phyloP scores from a whole-genome alignment of 1,140 invertebrate genomes.

The Fragariocoptes setiger region DNA sequence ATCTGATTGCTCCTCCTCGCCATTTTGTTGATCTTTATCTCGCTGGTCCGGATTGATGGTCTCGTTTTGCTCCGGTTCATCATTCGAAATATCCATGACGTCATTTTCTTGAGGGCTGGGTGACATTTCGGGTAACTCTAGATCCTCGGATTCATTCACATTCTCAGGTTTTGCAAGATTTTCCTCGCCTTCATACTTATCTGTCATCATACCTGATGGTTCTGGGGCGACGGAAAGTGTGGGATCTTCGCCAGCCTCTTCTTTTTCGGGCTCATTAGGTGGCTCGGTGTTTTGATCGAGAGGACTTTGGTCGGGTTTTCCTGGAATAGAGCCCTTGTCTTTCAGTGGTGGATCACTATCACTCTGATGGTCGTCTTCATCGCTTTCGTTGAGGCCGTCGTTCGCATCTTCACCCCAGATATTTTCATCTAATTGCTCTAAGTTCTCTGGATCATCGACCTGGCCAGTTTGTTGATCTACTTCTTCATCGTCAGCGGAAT shows the following conservation, averaged over 20 bases:
- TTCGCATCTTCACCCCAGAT: conserved; percentile 49
- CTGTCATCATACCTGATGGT: conserved; percentile 6
- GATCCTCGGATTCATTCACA: conserved; percentile 1
- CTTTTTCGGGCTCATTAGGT: conserved; percentile 23
- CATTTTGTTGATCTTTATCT: conserved; percentile 9
- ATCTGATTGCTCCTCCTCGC: conserved; percentile 9
- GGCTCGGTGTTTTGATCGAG: no score
- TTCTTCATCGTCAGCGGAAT: conserved; percentile 28
- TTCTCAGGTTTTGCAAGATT: conserved; percentile 9
- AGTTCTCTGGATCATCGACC: conserved; percentile 9
- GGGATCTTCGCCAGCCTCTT: conserved; percentile 6
- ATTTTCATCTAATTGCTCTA: conserved; percentile 17
- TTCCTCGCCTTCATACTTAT: conserved; percentile 5
- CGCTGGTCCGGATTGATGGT: conserved; percentile 2
- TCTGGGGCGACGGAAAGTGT: background rate
- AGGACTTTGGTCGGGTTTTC: no score
- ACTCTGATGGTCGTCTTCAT: no score
- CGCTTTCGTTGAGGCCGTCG: conserved; percentile 5
- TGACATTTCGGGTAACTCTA: background rate
- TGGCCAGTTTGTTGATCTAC: conserved; percentile 38
- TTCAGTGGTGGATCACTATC: no score
- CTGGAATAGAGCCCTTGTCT: no score
- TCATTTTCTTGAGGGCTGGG: no score
- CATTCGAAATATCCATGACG: no score
- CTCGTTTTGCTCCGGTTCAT: conserved; percentile 6